A percentile compares a stretch with the other conserved stretches of the same genome.
Evolutionary conservation across 1,140 invertebrate species (phyloP).

Genomic region (Papilio xuthus): DNA sequence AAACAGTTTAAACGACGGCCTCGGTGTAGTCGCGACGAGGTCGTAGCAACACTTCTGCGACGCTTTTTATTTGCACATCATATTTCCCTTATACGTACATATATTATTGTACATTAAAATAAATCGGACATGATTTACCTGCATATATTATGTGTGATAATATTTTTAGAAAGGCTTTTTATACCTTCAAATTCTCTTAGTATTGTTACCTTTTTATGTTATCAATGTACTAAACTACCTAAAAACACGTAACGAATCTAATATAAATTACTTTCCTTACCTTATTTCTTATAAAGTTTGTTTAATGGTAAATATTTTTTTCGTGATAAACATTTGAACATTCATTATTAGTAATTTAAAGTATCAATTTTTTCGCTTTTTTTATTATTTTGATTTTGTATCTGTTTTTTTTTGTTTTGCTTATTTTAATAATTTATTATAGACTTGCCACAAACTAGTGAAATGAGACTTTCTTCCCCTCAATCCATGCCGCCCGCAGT

Average conservation of each 20-base stretch:
- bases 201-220: too few species aligned
- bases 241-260: too few species aligned
- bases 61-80: slow-evolving; percentile 2
- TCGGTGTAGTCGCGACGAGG: neutral
- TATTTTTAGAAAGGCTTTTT: too few species aligned
- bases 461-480: slow-evolving; percentile 36
- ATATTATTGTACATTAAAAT: neutral
- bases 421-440: slow-evolving; percentile 3
- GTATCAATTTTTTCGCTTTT: neutral
- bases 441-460: slow-evolving; percentile 22
- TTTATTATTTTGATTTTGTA: neutral
- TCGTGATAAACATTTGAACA: neutral
- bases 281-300: too few species aligned
- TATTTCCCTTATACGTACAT: neutral
- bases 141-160: too few species aligned
- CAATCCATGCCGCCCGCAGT: slow-evolving; percentile 62
- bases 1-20: slow-evolving; percentile 14
- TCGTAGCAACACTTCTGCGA: neutral
- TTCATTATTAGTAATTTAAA: neutral
- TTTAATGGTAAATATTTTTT: too few species aligned
- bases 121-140: neutral
- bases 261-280: too few species aligned
- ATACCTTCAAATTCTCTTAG: too few species aligned
- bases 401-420: neutral
- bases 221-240: slow-evolving; percentile 42